phyloP scores from a whole-genome alignment of 2,113 vertebrate genomes.

The Talpa occidentalis region DNA sequence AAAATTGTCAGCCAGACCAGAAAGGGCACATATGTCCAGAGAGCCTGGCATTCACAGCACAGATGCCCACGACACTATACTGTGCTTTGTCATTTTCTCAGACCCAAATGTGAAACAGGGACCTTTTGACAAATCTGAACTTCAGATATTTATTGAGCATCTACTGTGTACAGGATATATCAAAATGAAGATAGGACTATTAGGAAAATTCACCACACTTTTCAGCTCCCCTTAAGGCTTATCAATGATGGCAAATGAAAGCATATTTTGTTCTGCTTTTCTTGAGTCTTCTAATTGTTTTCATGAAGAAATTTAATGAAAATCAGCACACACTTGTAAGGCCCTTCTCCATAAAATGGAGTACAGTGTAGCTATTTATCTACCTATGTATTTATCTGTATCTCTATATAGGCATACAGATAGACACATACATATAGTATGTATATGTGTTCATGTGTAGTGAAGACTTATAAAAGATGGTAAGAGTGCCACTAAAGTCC shows the following conservation, averaged over 20 bases:
- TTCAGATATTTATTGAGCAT: neutral
- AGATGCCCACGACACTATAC: neutral
- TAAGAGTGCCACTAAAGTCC: neutral
- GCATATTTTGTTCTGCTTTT: neutral
- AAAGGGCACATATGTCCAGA: neutral
- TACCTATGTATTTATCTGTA: neutral
- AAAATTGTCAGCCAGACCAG: neutral
- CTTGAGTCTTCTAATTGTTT: neutral
- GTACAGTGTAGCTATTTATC: neutral
- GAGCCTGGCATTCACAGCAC: neutral
- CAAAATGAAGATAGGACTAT: neutral
- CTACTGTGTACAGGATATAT: neutral
- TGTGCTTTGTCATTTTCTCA: constrained; percentile 1
- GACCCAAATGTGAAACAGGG: neutral
- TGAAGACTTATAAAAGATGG: neutral
- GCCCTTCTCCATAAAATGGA: neutral
- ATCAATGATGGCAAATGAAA: neutral
- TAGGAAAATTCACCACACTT: neutral
- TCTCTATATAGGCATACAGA: neutral
- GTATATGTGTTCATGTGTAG: neutral
- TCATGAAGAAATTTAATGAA: constrained; percentile 1
- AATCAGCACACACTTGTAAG: neutral
- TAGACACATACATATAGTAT: neutral
- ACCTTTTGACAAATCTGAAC: neutral
- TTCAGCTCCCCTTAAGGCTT: neutral